Evolutionary conservation across 2,888 invertebrate species (phyloP).

Genomic region (Catocala sponsa): DNA sequence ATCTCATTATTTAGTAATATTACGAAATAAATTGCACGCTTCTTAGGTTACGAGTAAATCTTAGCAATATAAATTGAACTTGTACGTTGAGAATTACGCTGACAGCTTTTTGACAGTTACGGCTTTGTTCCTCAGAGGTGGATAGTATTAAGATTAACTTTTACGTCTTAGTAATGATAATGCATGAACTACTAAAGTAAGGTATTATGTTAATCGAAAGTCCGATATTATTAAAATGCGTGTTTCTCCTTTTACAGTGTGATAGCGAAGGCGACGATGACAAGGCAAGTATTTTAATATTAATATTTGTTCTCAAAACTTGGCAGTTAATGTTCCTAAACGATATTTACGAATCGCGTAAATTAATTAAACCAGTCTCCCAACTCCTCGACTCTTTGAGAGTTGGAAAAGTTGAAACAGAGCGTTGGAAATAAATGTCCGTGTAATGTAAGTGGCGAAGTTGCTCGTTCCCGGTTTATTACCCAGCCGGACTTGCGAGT

Average conservation of each 20-base stretch:
- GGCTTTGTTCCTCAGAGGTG: constrained; percentile 31
- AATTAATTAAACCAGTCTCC: constrained; percentile 79
- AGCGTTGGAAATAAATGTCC: constrained; percentile 83
- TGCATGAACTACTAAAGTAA: constrained; percentile 27
- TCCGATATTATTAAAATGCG: constrained; percentile 42
- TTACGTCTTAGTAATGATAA: constrained; percentile 22
- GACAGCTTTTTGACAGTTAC: constrained; percentile 35
- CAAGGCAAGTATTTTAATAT: constrained; percentile 91
- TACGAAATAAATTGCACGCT: constrained; percentile 38
- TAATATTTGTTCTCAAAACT: constrained; percentile 52
- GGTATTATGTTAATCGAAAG: constrained; percentile 5
- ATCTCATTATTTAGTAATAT: constrained; percentile 28
- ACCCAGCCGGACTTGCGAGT: constrained; percentile 68
- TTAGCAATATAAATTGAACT: constrained; percentile 19
- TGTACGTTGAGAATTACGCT: constrained; percentile 22
- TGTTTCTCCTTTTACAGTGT: constrained; percentile 92
- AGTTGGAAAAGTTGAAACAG: constrained; percentile 80
- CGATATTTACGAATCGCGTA: constrained; percentile 72
- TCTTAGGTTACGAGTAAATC: constrained; percentile 31
- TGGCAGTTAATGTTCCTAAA: constrained; percentile 56
- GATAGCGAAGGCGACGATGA: constrained; percentile 97
- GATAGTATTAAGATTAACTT: constrained; percentile 23
- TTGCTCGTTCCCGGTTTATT: constrained; percentile 82
- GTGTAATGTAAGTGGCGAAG: constrained; percentile 85
- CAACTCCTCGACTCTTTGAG: constrained; percentile 67